Evolutionary conservation across 2,113 vertebrate genomes (phyloP), one percentile per base, ranked within the genome.

Genomic region (Fregetta grallaria): DNA sequence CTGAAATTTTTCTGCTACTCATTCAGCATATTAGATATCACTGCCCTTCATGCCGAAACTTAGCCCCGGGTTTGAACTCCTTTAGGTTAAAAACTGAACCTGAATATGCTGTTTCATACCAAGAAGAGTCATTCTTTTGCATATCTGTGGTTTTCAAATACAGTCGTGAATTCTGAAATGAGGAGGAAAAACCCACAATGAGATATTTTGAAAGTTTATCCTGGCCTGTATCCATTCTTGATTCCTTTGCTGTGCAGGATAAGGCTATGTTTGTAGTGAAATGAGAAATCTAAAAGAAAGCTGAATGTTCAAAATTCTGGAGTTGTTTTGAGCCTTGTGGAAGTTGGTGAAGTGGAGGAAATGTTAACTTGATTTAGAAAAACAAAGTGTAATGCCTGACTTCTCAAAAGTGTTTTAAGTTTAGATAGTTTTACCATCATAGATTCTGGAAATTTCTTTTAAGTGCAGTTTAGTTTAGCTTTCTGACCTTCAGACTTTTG

Each of bases 111-210:
- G 52, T 67, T 94, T 93, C 63, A 44, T 90, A 91, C 59, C 29
- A 79, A 83, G 61, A 94, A 63, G 40, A 78, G 66, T 63, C 0
- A 80, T 94, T 91, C 42, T 95, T 80, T 70, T 73, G 38, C n/a
- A 61, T 92, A n/a, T 82, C 76, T 96, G 83, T 91, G 94, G 86
- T 91, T 96, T 97, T 91, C 36, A 80, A 92, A 85, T 76, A 27
- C 49, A 82, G 45, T 87, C 38, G 55, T 77, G 77, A 80, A 66
- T 96, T 70, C 74, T 67, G 66, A 94, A 95, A 72, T 52, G 26
- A 79, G 81, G 38, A 85, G 20, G 23, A 55, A 93, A 91, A 94
- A 47, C 66, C 53, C 66, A 76, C 81, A 83, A 66, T 74, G 81
- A 95, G 92, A 38, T 90, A 94, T 65, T 95, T 87, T 68, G 13